Evolutionary conservation across 2,888 invertebrate species (phyloP), one percentile per base, ranked within the genome.

Genomic region (Synergus itoensis): DNA sequence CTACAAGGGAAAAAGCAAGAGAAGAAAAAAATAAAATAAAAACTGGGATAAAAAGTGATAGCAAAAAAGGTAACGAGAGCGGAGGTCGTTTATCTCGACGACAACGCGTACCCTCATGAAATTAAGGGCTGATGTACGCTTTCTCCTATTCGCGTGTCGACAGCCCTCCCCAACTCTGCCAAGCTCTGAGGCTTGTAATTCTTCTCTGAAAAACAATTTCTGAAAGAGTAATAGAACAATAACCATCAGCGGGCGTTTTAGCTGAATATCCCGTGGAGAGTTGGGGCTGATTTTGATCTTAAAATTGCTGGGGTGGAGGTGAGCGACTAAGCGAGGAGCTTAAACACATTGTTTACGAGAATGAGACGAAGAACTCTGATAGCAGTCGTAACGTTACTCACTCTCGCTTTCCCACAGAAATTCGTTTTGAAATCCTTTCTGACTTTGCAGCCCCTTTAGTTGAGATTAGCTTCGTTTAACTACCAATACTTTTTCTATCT

Each of bases 41-140:
- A 75, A n/a, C 5, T 40, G 5, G n/a, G 40, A 36, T 18, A 53
- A 69, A 45, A 62, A 62, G 36, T 40, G 43, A 62, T 60, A 76
- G 40, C 60, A 76, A 62, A 76, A 63, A 76, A 76, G n/a, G 41
- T 62, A 76, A 76, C 41, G 62, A 76, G 76, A 41, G 9, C 21
- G 57, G 14, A 62, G 76, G 63, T 63, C 62, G 76, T 62, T 76
- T 76, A 76, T 76, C 62, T 62, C 62, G 28, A 28, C 76, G 60
- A 76, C 76, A 76, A 76, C 41, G 43, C 62, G 28, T 45, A 76
- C 60, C 53, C 76, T 43, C 60, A 36, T 73, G 73, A 73, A 73
- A 73, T 73, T 73, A 73, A 48, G 62, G 41, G 43, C 43, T 60
- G 62, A 60, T 18, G 48, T 62, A 21, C 76, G 60, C 60, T 60